Conservation (phyloP, 1,140 invertebrate genomes). For the Lithobius niger region DNA sequence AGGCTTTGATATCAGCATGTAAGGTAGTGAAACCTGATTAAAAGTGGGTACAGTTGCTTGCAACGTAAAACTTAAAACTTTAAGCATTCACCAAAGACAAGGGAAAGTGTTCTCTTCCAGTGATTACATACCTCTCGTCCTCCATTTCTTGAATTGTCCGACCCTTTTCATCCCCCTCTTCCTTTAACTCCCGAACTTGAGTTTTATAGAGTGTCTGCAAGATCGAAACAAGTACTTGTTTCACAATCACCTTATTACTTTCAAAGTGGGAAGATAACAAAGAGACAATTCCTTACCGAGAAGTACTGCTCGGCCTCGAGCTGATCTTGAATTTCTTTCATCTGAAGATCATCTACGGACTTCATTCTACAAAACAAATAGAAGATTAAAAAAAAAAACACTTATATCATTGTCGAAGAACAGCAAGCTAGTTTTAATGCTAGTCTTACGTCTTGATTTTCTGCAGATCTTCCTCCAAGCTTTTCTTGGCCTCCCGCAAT, state of each 20-base stretch:
- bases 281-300: no score
- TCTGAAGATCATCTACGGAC: constrained; percentile 59
- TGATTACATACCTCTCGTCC: constrained; percentile 54
- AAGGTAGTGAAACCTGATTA: no score
- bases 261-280: constrained; percentile 7
- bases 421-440: neutral
- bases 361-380: constrained; percentile 29
- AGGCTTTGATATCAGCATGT: no score
- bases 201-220: constrained; percentile 76
- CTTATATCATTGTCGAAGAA: neutral
- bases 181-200: constrained; percentile 72
- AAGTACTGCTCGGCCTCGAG: constrained; percentile 87
- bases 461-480: constrained; percentile 63
- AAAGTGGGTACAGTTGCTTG: no score
- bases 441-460: constrained; percentile 48
- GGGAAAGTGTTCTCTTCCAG: no score
- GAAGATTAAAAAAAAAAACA: constrained; percentile 5
- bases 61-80: no score
- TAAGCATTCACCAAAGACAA: no score
- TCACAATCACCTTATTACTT: constrained; percentile 11
- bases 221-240: constrained; percentile 5
- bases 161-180: constrained; percentile 68
- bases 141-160: constrained; percentile 63
- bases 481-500: constrained; percentile 51
- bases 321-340: constrained; percentile 86